phyloP scores from a whole-genome alignment of 2,888 invertebrate genomes.

The Scaptomyza parva region DNA sequence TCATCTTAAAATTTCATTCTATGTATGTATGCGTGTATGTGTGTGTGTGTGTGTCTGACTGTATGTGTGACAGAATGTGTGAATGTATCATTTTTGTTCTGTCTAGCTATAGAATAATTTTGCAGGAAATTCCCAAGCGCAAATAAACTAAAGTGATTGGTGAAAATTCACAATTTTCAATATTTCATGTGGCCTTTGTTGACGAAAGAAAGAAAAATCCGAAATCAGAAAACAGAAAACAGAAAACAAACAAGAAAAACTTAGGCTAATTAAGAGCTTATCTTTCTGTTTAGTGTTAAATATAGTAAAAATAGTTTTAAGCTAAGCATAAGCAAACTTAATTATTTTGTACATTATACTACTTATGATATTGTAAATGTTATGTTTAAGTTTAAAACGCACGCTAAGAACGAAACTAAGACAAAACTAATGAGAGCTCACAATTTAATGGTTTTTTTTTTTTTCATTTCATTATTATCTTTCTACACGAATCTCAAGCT shows the following conservation, averaged over 20 bases:
- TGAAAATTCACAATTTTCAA: constrained; percentile 70
- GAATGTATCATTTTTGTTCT: constrained; percentile 2
- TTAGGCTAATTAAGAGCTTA: constrained; percentile 55
- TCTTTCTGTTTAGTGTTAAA: constrained; percentile 66
- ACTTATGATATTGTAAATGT: constrained; percentile 39
- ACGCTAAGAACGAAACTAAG: constrained; percentile 32
- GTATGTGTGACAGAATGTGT: constrained; percentile 8
- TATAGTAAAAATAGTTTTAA: constrained; percentile 46
- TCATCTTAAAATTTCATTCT: constrained; percentile 30
- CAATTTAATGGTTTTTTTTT: constrained; percentile 21
- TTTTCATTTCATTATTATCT: too few relatives aligned
- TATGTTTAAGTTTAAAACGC: constrained; percentile 33
- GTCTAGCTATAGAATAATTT: constrained; percentile 48
- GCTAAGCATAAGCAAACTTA: constrained; percentile 56
- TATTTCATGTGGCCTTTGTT: constrained; percentile 79
- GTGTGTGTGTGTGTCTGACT: constrained; percentile 7
- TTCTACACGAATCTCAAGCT: constrained; percentile 61
- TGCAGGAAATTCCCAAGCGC: constrained; percentile 40
- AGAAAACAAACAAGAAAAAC: constrained; percentile 21
- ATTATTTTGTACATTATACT: constrained; percentile 69
- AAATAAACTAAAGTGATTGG: constrained; percentile 34
- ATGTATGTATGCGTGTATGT: constrained; percentile 7
- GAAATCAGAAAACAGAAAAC: constrained; percentile 9
- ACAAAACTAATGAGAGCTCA: constrained; percentile 26
- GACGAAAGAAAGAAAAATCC: constrained; percentile 23